Base-by-base conservation (phyloP, 2,113 vertebrate species). In the Trochalopteron elliotii region DNA sequence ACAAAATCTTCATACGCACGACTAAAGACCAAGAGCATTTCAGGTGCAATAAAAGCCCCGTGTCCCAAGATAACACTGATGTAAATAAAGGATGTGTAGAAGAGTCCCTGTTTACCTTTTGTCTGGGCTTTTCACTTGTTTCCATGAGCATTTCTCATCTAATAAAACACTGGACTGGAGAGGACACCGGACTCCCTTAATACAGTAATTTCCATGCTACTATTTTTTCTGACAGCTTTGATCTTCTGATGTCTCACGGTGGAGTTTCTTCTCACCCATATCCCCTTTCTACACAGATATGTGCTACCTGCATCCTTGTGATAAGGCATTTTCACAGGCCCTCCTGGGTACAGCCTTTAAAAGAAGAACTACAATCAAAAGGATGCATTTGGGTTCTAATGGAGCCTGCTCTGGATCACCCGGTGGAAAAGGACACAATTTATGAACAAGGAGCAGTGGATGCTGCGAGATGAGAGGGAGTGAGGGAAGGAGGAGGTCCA, bases 381-480 rank as follows among this genome's bases (percentile, higher is more conserved):
- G 40, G 45, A 76, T 52, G 55, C 2, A 0, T 28, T 44, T 65
- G 78, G 67, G 39, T 81, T 37, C 55, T 53, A 40, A 70, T 11
- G 17, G 63, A 94, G 37, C 59, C 53, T 72, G 52, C 42, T 63
- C 39, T 6, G 25, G 68, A 63, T 39, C 31, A 49, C 23, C 19
- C 0, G 0, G 16, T 25, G 42, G 77, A 37, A 89, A 89, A 81
- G 40, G n/a, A 52, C 39, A n/a, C 15, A 70, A 30, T 45, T 72
- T 52, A 63, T 0, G 0, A 37, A 40, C 37, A 69, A 44, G 21
- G 8, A 78, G 25, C 28, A 71, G 22, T 56, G n/a, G 30, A 83
- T 88, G 33, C 20, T 8, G 4, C 0, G 0, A 75, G 23, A 42
- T 42, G 53, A 80, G 39, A 68, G 13, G 44, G 25, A 64, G 3